Conservation (phyloP, 1,140 invertebrate genomes). For the Orius laevigatus region DNA sequence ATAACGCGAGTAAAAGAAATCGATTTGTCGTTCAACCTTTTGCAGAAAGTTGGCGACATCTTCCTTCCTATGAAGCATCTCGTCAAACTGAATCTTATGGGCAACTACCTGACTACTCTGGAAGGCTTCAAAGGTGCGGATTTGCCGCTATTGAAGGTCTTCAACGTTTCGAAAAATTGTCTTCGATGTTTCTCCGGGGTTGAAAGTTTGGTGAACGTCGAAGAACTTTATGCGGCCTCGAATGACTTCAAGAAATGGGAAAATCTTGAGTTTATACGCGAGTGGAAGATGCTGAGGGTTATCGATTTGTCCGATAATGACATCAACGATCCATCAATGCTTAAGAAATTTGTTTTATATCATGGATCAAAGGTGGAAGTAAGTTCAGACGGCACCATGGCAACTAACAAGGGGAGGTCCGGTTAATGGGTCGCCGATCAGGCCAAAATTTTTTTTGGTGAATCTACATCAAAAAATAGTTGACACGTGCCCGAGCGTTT, state of each 20-base stretch:
- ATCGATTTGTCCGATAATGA: constrained; percentile 19
- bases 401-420: no score
- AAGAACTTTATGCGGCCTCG: constrained; percentile 20
- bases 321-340: constrained; percentile 10
- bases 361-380: constrained; percentile 2
- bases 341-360: constrained; percentile 18
- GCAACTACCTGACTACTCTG: constrained; percentile 16
- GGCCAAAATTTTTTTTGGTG: no score
- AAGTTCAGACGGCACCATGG: no score
- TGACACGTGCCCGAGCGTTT: no score
- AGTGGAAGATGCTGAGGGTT: constrained; percentile 16
- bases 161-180: constrained; percentile 21
- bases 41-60: constrained; percentile 2
- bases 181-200: constrained; percentile 16
- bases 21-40: constrained; percentile 14
- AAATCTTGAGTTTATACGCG: constrained; percentile 19
- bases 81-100: constrained; percentile 17
- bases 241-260: constrained; percentile 16
- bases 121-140: constrained; percentile 16
- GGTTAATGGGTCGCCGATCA: no score
- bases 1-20: constrained; percentile 12
- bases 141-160: constrained; percentile 17
- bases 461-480: no score
- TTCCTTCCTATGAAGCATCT: constrained; percentile 14
- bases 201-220: constrained; percentile 15